Percentiles rank a stretch among this genome's conserved stretches.
These are phyloP conservation scores for Ctenoplectra terminalis DNA, from an alignment of 1,140 invertebrate genomes.

Conservation along the genomic window DNA sequence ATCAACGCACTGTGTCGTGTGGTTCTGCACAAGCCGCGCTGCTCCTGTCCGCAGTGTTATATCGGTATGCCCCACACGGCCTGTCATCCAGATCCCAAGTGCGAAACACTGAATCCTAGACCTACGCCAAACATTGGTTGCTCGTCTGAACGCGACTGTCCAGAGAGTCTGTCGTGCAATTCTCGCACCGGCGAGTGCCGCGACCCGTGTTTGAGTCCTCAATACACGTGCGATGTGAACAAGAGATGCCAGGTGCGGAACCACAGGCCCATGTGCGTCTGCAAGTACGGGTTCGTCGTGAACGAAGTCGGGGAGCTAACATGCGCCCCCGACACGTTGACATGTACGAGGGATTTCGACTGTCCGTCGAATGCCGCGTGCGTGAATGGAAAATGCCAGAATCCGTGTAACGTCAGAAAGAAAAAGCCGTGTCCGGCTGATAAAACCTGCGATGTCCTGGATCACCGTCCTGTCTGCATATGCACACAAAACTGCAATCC, in stretches of 20 bases:
- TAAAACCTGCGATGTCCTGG: conserved; percentile 92
- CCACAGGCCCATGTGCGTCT: conserved; percentile 93
- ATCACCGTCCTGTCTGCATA: conserved; percentile 92
- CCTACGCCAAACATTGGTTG: conserved; percentile 84
- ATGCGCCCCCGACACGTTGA: conserved; percentile 90
- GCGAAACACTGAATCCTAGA: conserved; percentile 84
- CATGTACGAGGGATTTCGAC: conserved; percentile 91
- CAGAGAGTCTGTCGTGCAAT: conserved; percentile 89
- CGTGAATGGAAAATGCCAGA: conserved; percentile 90
- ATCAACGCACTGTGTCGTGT: conserved; percentile 93
- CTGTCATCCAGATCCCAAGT: conserved; percentile 90
- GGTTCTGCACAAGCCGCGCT: conserved; percentile 91
- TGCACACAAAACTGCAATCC: conserved; percentile 94
- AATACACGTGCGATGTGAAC: conserved; percentile 88
- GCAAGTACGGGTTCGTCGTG: conserved; percentile 93
- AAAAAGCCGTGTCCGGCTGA: conserved; percentile 88
- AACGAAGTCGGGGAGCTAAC: conserved; percentile 92
- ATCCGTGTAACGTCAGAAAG: conserved; percentile 88
- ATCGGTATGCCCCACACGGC: conserved; percentile 90
- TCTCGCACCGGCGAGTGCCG: conserved; percentile 87
- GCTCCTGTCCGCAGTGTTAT: conserved; percentile 94
- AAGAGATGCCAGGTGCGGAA: conserved; percentile 94
- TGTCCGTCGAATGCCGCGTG: conserved; percentile 94
- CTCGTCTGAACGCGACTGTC: conserved; percentile 88
- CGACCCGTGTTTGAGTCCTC: conserved; percentile 87